phyloP scores from a whole-genome alignment of 2,113 vertebrate genomes.

The Jacana jacana region DNA sequence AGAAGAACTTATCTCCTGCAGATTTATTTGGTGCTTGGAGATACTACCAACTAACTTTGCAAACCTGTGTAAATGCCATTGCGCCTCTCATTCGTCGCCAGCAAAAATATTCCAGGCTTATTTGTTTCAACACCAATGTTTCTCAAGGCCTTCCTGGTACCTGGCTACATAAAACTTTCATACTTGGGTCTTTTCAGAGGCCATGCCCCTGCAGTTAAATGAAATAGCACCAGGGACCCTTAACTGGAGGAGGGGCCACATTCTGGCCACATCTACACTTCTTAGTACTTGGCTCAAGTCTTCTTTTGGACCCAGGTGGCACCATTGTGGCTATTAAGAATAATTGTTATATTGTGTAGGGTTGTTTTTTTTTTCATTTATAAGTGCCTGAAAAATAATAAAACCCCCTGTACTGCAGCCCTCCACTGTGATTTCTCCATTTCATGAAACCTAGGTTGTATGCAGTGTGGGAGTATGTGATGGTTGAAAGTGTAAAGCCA shows the following conservation, averaged over 20 bases:
- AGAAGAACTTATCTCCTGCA: slow-evolving; percentile 53
- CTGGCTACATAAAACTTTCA: background rate
- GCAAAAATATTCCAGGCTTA: slow-evolving; percentile 42
- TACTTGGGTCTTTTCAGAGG: background rate
- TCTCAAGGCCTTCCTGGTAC: slow-evolving; percentile 26
- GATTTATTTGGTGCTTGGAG: slow-evolving; percentile 58
- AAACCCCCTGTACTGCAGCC: background rate
- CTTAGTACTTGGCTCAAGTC: background rate
- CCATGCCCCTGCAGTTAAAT: background rate
- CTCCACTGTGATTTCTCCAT: background rate
- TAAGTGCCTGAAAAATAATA: background rate
- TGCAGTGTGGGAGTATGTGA: background rate
- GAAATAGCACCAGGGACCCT: background rate
- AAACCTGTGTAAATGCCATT: background rate
- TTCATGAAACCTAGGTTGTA: background rate
- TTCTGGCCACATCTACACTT: background rate
- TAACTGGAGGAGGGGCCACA: background rate
- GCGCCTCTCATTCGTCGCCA: slow-evolving; percentile 30
- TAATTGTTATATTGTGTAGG: background rate
- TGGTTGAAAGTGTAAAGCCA: background rate
- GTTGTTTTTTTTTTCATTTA: background rate
- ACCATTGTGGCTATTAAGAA: background rate
- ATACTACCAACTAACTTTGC: slow-evolving; percentile 50
- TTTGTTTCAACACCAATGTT: slow-evolving; percentile 45
- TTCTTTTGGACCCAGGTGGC: background rate